Conservation (phyloP, 2,797 vertebrate genomes). For the Epinephelus awoara region DNA sequence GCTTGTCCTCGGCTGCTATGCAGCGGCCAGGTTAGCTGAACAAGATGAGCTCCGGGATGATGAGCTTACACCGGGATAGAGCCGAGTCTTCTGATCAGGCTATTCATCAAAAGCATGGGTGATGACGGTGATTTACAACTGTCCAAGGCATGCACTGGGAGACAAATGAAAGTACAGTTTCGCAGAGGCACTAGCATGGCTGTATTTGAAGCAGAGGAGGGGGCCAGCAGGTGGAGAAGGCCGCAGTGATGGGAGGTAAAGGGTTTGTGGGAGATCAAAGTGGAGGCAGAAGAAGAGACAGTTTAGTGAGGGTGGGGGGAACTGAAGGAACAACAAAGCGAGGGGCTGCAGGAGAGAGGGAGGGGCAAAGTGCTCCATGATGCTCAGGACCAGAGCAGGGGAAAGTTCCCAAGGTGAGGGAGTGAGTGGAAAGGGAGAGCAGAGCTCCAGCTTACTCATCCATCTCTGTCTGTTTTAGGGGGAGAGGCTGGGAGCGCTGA, state of each 20-base stretch:
- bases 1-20: slow-evolving; percentile 53
- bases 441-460: slow-evolving; percentile 62
- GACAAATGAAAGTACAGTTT: neutral
- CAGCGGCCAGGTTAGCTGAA: slow-evolving; percentile 67
- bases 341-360: slow-evolving; percentile 22
- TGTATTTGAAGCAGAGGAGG: neutral
- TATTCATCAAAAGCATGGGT: slow-evolving; percentile 43
- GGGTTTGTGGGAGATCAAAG: slow-evolving; percentile 16
- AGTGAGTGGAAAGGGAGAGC: slow-evolving; percentile 68
- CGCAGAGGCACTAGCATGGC: neutral
- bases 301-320: neutral
- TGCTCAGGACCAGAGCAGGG: slow-evolving; percentile 28
- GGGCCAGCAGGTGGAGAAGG: neutral
- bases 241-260: neutral
- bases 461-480: slow-evolving; percentile 77
- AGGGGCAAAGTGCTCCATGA: slow-evolving; percentile 33
- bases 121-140: slow-evolving; percentile 16
- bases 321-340: neutral
- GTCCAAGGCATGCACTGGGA: neutral
- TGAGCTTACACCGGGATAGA: slow-evolving; percentile 50
- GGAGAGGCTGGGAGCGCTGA: slow-evolving; percentile 68
- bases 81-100: slow-evolving; percentile 36
- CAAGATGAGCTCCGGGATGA: slow-evolving; percentile 67
- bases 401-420: slow-evolving; percentile 69
- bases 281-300: neutral